Evolutionary conservation across 2,113 vertebrate genomes (phyloP), one percentile per base, ranked within the genome.

Genomic region (Triplophysa tibetana): DNA sequence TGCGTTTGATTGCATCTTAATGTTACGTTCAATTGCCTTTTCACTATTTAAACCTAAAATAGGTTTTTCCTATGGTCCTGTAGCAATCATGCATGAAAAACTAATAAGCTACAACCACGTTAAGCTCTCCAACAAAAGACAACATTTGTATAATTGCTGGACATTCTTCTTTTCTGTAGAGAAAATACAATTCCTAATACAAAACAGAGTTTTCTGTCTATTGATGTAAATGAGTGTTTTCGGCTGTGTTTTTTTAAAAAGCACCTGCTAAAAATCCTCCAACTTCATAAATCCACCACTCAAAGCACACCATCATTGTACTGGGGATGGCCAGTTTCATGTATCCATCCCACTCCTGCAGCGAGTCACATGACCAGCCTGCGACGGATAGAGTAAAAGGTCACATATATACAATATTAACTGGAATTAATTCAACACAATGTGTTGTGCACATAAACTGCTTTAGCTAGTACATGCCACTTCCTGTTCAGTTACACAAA

Each of bases 261-360:
- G 82, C 80, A 95, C 95, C 96, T 89, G 95, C 90, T 82, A 96
- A 90, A 82, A 96, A 94, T 48, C 92, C 94, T 7, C 95, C 94
- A 0, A 94, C 88, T 67, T 97, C 96, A 83, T 94, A 97, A 26
- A 95, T 91, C 96, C 95, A 97, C 94, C 95, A 96, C 81, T 97
- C 95, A 0, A 95, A 94, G 62, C 95, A 97, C 12, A 92, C 81
- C 95, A 96, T 97, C 29, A 96, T 69, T 88, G 94, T 93, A 81
- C 95, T 92, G 8, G 95, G 95, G n/a, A 97, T 50, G 0, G 95
- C 95, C 86, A 97, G 90, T 14, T 79, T 88, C 89, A 93, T 91
- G 65, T 92, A 97, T 41, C 92, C 85, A 8, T 92, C 93, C 96
- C 95, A 96, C 19, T 96, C 94, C 78, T 96, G 89, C 11, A 97